Conservation (phyloP, 2,797 vertebrate species). For the Poecilia wingei region DNA sequence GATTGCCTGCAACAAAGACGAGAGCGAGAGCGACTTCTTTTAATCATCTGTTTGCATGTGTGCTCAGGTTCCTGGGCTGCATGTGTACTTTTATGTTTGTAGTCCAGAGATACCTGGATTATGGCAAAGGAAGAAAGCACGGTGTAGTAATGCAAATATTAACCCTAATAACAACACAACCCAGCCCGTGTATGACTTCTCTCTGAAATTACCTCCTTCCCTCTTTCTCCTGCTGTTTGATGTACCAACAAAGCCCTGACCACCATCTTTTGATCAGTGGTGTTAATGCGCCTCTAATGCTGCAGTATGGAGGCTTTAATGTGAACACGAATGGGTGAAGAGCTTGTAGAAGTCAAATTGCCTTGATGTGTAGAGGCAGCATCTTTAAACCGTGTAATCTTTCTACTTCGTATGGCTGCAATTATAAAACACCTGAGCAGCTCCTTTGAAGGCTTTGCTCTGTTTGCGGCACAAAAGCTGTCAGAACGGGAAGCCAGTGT, state of each 20-base stretch:
- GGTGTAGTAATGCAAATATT: constrained; percentile 61
- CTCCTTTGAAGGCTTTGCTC: constrained; percentile 41
- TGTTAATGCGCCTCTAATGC: constrained; percentile 52
- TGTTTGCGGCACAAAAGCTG: constrained; percentile 24
- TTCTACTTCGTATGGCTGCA: constrained; percentile 30
- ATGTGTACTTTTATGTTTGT: constrained; percentile 36
- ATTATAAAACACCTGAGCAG: constrained; percentile 27
- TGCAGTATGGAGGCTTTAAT: constrained; percentile 33
- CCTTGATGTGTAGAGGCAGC: constrained; percentile 23
- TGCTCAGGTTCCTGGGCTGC: constrained; percentile 12
- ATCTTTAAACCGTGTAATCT: constrained; percentile 37
- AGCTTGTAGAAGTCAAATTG: constrained; percentile 28
- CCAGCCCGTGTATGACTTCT: constrained; percentile 30
- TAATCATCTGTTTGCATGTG: constrained; percentile 65
- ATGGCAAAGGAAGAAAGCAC: constrained; percentile 44
- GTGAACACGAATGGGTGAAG: constrained; percentile 18
- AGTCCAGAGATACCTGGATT: constrained; percentile 41
- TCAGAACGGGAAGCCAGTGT: constrained; percentile 21
- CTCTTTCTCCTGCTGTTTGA: constrained; percentile 58
- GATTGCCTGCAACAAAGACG: constrained; percentile 54
- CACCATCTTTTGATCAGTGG: constrained; percentile 64
- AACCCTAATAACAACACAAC: constrained; percentile 67
- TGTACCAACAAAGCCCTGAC: constrained; percentile 51
- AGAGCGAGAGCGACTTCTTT: constrained; percentile 49
- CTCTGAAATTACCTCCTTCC: constrained; percentile 33